Percentiles rank a stretch among this genome's conserved stretches.
These are phyloP conservation scores for Haemorhous mexicanus DNA, from an alignment of 2,113 vertebrate species.

Conservation along the genomic window DNA sequence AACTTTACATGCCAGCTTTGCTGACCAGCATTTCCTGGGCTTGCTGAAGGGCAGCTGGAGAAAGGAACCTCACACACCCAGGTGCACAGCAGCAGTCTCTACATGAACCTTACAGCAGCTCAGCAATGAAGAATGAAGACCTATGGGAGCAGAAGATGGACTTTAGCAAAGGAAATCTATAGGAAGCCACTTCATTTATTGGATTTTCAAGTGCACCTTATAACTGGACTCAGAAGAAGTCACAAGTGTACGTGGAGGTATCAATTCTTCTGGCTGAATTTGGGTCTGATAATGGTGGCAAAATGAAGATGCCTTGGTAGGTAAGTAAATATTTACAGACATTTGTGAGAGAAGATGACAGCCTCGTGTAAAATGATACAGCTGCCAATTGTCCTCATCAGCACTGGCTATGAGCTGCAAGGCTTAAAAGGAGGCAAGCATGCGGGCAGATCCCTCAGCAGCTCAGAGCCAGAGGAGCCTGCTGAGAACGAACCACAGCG, in stretches of 20 bases:
- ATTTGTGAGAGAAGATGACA: neutral
- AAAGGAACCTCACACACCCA: neutral
- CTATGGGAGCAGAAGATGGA: neutral
- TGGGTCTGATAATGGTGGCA: neutral
- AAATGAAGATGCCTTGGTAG: neutral
- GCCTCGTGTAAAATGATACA: neutral
- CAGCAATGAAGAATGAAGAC: neutral
- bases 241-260: neutral
- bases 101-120: neutral
- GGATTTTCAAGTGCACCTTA: neutral
- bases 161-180: neutral
- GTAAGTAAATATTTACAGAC: neutral
- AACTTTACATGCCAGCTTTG: neutral
- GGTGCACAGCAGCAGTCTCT: neutral
- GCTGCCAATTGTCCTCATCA: neutral
- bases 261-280: neutral
- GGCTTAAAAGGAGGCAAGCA: accelerated
- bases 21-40: neutral
- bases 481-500: neutral
- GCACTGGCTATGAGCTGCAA: neutral
- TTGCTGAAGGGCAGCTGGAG: neutral
- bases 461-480: accelerated
- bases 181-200: neutral
- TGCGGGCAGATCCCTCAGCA: neutral
- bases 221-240: neutral